phyloP scores from a whole-genome alignment of 1,140 invertebrate species.

The Lethrus apterus region DNA sequence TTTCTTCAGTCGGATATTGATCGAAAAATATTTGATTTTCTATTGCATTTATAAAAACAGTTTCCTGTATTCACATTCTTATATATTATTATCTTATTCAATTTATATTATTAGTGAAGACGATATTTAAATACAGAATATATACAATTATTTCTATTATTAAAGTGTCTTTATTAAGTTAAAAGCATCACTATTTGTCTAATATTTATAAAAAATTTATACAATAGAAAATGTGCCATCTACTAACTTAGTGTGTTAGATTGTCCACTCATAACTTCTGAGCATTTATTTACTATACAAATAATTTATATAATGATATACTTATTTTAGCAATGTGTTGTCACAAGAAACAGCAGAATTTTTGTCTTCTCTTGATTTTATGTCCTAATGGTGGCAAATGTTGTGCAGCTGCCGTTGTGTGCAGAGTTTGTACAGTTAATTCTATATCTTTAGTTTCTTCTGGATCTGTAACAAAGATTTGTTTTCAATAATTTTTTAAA shows the following conservation, averaged over 20 bases:
- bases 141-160: constrained; percentile 11
- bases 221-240: constrained; percentile 13
- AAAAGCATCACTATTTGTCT: constrained; percentile 9
- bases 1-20: too few relatives aligned
- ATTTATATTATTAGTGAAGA: constrained; percentile 8
- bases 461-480: constrained; percentile 40
- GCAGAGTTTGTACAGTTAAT: constrained; percentile 74
- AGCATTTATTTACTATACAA: constrained; percentile 17
- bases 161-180: constrained; percentile 9
- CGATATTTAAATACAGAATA: constrained; percentile 10
- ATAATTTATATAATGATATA: constrained; percentile 9
- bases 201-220: constrained; percentile 5
- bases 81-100: constrained; percentile 2
- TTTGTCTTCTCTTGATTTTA: constrained; percentile 36
- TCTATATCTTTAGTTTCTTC: constrained; percentile 76
- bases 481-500: background rate
- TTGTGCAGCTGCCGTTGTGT: constrained; percentile 34
- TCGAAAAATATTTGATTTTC: too few relatives aligned
- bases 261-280: constrained; percentile 17
- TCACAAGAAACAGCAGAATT: constrained; percentile 41
- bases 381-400: constrained; percentile 27
- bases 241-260: constrained; percentile 13
- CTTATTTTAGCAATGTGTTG: constrained; percentile 17
- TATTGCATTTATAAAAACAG: too few relatives aligned
- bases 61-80: background rate